These are phyloP conservation scores for Otis tarda DNA, from an alignment of 2,113 vertebrate species.

Conservation along the genomic window DNA sequence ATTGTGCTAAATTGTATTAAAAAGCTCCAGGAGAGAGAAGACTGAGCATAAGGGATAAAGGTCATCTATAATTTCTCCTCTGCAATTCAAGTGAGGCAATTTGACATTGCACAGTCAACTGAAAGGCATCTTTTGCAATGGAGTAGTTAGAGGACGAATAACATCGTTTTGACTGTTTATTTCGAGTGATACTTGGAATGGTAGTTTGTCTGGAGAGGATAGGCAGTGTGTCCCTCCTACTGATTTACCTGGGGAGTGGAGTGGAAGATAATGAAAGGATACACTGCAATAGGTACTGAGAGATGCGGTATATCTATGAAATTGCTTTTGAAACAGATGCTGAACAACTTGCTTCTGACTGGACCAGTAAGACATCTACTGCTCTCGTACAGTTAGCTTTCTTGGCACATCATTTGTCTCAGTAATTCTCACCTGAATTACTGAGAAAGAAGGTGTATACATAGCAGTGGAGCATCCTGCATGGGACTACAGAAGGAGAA, in stretches of 20 bases:
- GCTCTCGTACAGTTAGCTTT: background rate
- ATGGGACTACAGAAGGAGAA: background rate
- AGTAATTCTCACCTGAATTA: background rate
- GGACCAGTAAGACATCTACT: background rate
- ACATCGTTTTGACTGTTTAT: background rate
- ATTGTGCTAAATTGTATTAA: constrained; percentile 23
- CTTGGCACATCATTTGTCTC: background rate
- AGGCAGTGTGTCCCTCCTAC: background rate
- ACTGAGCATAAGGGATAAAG: constrained; percentile 31
- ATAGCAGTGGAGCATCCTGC: background rate
- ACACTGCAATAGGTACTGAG: background rate
- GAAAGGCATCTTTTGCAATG: constrained; percentile 26
- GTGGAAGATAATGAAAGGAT: background rate
- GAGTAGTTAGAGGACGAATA: background rate
- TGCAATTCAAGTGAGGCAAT: constrained; percentile 8
- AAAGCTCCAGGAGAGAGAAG: constrained; percentile 31
- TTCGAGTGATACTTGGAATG: background rate
- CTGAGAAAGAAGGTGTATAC: background rate
- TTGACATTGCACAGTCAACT: constrained; percentile 21
- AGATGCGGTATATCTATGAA: accelerated
- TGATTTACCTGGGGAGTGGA: background rate
- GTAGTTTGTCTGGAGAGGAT: background rate
- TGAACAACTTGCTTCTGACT: background rate
- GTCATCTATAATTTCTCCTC: constrained; percentile 8
- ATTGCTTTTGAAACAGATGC: background rate